Base-by-base conservation (phyloP, 2,797 vertebrate species). In the Australoheros facetus region DNA sequence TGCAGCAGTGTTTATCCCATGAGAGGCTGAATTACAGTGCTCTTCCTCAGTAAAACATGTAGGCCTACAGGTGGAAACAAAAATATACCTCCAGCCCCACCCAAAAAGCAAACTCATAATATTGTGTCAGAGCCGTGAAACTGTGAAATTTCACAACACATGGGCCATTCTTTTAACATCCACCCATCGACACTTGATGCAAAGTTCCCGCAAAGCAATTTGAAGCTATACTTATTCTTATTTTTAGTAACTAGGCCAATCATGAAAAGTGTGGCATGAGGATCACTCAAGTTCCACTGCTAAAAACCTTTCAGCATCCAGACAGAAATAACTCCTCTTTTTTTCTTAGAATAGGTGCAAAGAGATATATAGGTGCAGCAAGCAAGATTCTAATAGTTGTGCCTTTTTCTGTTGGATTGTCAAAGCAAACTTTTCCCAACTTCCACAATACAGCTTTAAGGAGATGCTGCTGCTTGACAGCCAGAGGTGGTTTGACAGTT, bases 51-150 rank as follows among this genome's bases (percentile, higher is more conserved):
- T 8, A 53, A 83, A 90, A 82, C 66, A 59, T 54, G 55, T 59
- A 58, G 73, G 84, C 74, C 70, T 69, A 89, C 88, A 92, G 88
- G 88, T 90, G 91, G 93, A 93, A 94, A 92, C 79, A 81, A 81
- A 93, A 92, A 90, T 86, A 92, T 58, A 88, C 66, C 72, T 91
- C 81, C 59, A n/a, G 59, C 86, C 87, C 80, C 93, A 91, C 91
- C 89, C 90, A 79, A 48, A 82, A 32, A 75, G 75, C 73, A 55
- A 78, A 82, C 82, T 87, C 84, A 86, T 58, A 76, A 89, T 80
- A 88, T 72, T 83, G 83, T 88, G 86, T 79, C 85, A 86, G 81
- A 76, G 77, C 42, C 34, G 79, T 77, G 81, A 88, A 86, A 88
- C 75, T 80, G 82, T 80, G 83, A 85, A 82, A 91, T 83, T 75